Base-by-base conservation (phyloP, 2,113 vertebrate genomes). In the Hypomesus transpacificus region DNA sequence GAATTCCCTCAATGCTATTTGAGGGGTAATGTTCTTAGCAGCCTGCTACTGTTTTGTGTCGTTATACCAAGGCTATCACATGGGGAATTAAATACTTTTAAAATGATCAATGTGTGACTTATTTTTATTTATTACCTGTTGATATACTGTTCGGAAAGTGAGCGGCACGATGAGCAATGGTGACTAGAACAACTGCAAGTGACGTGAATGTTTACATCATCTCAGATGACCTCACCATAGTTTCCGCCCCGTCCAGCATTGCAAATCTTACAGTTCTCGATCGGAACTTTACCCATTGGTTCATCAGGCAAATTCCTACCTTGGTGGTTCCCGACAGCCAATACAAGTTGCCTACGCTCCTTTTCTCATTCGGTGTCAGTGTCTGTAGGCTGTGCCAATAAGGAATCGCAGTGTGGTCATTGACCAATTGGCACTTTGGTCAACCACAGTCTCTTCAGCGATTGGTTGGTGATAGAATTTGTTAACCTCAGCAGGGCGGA, bases 151-250 rank as follows among this genome's bases (percentile, higher is more conserved):
- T 46, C 9, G 13, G 39, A 46, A 46, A 46, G 6, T 8, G 39
- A 46, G 39, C 9, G 39, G 39, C 5, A 46, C 9, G 9, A 46
- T 11, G 39, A 46, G 39, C 39, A 46, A 46, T 46, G 39, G 39
- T 46, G 39, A 46, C 39, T 46, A 46, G 8, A 46, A 62, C 57
- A 67, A 17, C 58, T 20, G 46, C 7, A 16, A 39, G 73, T 85
- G 78, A 87, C 73, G 76, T 84, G 31, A 54, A 68, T 1, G 8
- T 79, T 79, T 77, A 80, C 82, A 57, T 87, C 87, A 88, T 80
- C 20, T 13, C 8, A 52, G 74, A 86, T 89, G 84, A 89, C 82
- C 83, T 88, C 85, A 90, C 62, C 76, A 4, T 59, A 71, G 65
- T 63, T 75, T 62, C 76, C 70, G 69, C 76, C 78, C 82, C 57